A percentile compares a stretch with the other conserved stretches of the same genome.
These are phyloP conservation scores for Ichneumoninae sp. DNA, from an alignment of 2,888 invertebrate genomes.

Conservation along the genomic window DNA sequence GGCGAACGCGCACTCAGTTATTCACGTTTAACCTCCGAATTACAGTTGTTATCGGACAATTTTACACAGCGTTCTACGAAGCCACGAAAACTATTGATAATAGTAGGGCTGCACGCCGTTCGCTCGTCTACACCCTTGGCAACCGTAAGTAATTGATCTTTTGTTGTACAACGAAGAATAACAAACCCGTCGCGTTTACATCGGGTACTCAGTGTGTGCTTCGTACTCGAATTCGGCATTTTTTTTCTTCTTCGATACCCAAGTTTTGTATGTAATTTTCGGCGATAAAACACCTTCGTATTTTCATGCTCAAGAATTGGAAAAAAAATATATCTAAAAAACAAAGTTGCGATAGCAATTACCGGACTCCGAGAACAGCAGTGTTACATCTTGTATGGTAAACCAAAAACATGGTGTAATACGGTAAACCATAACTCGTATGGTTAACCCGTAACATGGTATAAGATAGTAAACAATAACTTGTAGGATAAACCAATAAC, in stretches of 20 bases:
- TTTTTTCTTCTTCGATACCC: neutral
- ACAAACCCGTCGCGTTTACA: neutral
- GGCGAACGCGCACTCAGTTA: neutral
- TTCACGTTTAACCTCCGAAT: conserved; percentile 40
- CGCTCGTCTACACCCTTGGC: conserved; percentile 4
- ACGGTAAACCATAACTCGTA: too few species aligned
- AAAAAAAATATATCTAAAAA: neutral
- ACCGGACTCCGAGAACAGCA: neutral
- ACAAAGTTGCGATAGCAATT: neutral
- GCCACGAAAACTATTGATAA: conserved; percentile 13
- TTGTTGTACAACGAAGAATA: conserved; percentile 10
- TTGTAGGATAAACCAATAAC: too few species aligned
- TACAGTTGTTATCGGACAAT: conserved; percentile 14
- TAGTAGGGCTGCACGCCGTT: neutral
- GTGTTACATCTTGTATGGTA: neutral
- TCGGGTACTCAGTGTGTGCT: neutral
- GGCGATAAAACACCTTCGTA: neutral
- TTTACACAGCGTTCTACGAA: conserved; percentile 5
- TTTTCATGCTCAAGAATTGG: neutral
- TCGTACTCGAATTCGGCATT: neutral
- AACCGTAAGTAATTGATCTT: conserved; percentile 46
- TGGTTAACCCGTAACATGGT: too few species aligned
- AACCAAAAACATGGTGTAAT: neutral
- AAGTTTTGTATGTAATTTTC: neutral
- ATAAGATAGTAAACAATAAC: too few species aligned